Percentiles rank a stretch among this genome's conserved stretches.
phyloP scores from a whole-genome alignment of 92 coral and sea anemone genomes.

The Parazoanthus darwini region DNA sequence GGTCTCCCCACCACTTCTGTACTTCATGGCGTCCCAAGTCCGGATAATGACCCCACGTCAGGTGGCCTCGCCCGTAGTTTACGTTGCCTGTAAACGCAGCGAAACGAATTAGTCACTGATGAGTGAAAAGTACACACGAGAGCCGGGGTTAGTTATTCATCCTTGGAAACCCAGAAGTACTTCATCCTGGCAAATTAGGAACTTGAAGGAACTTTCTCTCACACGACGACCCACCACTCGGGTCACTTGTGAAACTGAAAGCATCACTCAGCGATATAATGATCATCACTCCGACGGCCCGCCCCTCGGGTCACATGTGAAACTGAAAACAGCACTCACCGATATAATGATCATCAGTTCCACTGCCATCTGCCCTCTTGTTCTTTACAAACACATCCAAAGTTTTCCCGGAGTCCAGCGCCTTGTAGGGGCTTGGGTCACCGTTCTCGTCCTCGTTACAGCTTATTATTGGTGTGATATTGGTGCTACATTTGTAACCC shows the following conservation, averaged over 20 bases:
- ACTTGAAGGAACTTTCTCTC: too few relatives aligned
- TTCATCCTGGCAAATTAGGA: too few relatives aligned
- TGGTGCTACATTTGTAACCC: slow-evolving; percentile 75
- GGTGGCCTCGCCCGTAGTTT: slow-evolving; percentile 80
- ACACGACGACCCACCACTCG: too few relatives aligned
- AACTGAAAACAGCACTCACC: background rate
- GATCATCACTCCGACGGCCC: too few relatives aligned
- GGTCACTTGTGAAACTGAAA: too few relatives aligned
- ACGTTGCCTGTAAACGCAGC: slow-evolving; percentile 60
- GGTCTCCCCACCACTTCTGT: slow-evolving; percentile 86
- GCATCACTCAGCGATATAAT: too few relatives aligned
- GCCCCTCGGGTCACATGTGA: too few relatives aligned
- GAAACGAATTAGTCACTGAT: background rate
- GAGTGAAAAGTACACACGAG: background rate
- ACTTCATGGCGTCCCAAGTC: slow-evolving; percentile 73
- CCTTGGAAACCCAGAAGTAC: too few relatives aligned
- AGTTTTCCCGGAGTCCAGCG: slow-evolving; percentile 66
- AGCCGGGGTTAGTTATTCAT: too few relatives aligned
- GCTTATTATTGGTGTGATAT: slow-evolving; percentile 77
- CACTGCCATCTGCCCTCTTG: slow-evolving; percentile 66
- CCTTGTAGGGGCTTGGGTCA: slow-evolving; percentile 64
- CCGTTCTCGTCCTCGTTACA: slow-evolving; percentile 71
- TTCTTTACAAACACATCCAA: slow-evolving; percentile 54
- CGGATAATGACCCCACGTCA: slow-evolving; percentile 84
- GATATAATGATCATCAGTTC: slow-evolving; percentile 48